Evolutionary conservation across 2,888 invertebrate genomes (phyloP), one percentile per base, ranked within the genome.

Genomic region (Operophtera brumata): DNA sequence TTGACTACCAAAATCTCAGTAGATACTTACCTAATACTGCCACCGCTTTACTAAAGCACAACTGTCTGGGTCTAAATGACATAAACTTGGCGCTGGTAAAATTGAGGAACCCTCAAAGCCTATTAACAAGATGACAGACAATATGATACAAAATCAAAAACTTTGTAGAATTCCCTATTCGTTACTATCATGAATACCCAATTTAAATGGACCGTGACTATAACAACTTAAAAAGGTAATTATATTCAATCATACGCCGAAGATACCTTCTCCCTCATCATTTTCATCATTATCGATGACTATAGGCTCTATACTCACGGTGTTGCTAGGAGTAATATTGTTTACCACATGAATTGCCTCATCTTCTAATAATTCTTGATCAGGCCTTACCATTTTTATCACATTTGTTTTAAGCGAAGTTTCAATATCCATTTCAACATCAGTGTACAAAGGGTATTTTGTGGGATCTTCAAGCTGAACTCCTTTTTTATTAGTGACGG

Each of bases 261-360:
- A 50, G 8, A 55, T 55, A 14, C 43, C 9, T 10, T 50, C 55
- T 32, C 43, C 46, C 11, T 46, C 48, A n/a, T 36, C 44, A 40
- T 40, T 40, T 35, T 40, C 35, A 40, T 40, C 26, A 35, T 30
- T 30, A 32, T 7, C 39, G 5, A 47, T 43, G 6, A 30, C 7
- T 30, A 30, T 30, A 30, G 30, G 30, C 30, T 30, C 30, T 8
- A 30, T 30, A 30, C 2, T 30, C 8, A 30, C 30, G 20, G 10
- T 10, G 20, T 2, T 12, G n/a, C 5, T n/a, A 20, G 5, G 5
- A 10, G n/a, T 4, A 39, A 20, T 3, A 20, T 10, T 37, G 14
- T 37, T 34, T 34, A 8, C 2, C 6, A 30, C 30, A 30, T 4
- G 4, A 30, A 2, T 30, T 11, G 1, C 8, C 8, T 12, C 13